These are phyloP conservation scores for Agrotis puta DNA, from an alignment of 2,888 invertebrate genomes.

Conservation along the genomic window DNA sequence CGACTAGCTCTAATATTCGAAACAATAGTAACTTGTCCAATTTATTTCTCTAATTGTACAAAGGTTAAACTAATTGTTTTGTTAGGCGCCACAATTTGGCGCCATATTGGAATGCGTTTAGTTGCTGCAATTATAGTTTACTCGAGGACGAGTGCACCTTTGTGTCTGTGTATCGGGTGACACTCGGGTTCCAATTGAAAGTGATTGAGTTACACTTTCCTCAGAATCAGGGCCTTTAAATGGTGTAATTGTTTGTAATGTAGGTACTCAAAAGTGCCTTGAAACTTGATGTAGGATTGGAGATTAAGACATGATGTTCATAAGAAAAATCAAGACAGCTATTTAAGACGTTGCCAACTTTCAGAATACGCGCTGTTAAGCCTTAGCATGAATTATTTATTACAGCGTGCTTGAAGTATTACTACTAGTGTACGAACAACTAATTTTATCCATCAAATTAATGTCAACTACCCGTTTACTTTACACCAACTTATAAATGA, in stretches of 20 bases:
- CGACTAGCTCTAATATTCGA: neutral
- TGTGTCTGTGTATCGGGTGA: constrained; percentile 59
- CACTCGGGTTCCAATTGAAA: constrained; percentile 48
- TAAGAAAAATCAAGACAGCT: neutral
- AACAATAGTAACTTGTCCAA: neutral
- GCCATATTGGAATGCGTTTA: constrained; percentile 63
- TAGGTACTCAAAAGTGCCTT: neutral
- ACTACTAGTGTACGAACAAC: no score
- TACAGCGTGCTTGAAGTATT: no score
- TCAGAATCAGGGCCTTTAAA: constrained; percentile 23
- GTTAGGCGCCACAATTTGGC: constrained; percentile 51
- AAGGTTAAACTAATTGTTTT: constrained; percentile 40
- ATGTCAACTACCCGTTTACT: no score
- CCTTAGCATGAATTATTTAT: no score
- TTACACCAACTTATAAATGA: no score
- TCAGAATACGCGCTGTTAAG: no score
- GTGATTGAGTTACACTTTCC: constrained; percentile 65
- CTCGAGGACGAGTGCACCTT: constrained; percentile 54
- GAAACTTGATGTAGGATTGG: neutral
- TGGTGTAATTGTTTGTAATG: constrained; percentile 27
- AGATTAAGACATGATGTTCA: neutral
- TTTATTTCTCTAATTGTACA: constrained; percentile 15
- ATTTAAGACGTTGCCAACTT: no score
- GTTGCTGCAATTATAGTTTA: constrained; percentile 64
- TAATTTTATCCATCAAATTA: no score